Evolutionary conservation across 2,797 vertebrate genomes (phyloP).

Genomic region (Sebastiscus tertius): DNA sequence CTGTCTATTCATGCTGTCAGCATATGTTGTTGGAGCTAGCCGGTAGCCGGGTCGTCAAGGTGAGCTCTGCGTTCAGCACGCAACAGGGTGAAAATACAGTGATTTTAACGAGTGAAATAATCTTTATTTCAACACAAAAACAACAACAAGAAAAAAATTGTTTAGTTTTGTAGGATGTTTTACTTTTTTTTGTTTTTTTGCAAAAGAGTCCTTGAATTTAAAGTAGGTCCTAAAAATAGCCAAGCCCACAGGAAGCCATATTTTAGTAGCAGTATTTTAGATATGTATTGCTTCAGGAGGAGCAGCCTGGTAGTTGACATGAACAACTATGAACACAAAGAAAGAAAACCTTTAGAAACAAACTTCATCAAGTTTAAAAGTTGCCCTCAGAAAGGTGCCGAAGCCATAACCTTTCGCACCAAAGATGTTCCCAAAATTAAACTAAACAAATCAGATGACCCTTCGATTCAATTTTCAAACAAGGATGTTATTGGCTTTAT

Average conservation of each 20-base stretch:
- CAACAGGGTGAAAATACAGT: not conserved
- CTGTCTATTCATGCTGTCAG: slow-evolving; percentile 50
- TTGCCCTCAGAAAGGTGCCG: not conserved
- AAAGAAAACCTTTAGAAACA: not conserved
- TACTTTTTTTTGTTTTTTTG: not conserved
- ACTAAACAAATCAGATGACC: not conserved
- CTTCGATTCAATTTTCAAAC: slow-evolving; percentile 15
- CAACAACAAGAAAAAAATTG: not conserved
- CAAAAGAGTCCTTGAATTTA: not conserved
- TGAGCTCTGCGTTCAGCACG: not conserved
- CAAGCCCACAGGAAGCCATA: not conserved
- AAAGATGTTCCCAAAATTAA: not conserved
- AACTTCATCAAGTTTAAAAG: not conserved
- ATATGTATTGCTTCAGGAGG: not conserved
- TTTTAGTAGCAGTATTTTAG: not conserved
- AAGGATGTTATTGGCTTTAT: slow-evolving; percentile 17
- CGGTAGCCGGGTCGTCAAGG: slow-evolving; percentile 5
- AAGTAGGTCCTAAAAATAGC: not conserved
- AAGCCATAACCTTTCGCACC: not conserved
- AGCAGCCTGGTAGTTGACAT: not conserved
- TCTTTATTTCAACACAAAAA: not conserved
- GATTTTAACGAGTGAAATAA: not conserved
- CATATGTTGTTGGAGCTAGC: not conserved
- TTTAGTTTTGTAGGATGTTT: not conserved
- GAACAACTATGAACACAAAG: not conserved